A percentile compares a stretch with the other conserved stretches of the same genome.
phyloP scores from a whole-genome alignment of 2,113 vertebrate species.

The Paramisgurnus dabryanus region DNA sequence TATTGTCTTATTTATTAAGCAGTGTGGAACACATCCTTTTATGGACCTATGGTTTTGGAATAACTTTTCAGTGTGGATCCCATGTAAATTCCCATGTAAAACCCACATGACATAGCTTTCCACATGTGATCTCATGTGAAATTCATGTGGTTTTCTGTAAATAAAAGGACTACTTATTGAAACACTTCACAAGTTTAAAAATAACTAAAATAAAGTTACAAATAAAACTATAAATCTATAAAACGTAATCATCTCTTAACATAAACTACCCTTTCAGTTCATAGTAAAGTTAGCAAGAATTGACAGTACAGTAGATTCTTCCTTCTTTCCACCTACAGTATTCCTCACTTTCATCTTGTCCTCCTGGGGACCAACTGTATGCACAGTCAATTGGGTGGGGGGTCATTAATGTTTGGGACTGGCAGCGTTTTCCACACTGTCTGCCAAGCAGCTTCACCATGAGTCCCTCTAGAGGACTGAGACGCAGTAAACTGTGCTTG shows the following conservation, averaged over 20 bases:
- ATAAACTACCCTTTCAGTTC: background rate
- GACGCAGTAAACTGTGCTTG: constrained; percentile 31
- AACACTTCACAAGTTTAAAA: no score
- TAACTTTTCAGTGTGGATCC: no score
- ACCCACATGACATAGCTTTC: no score
- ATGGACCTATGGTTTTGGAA: no score
- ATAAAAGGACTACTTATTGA: no score
- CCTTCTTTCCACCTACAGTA: background rate
- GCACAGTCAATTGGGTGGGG: background rate
- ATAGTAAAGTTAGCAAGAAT: background rate
- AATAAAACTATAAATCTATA: no score
- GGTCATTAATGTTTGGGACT: constrained; percentile 36
- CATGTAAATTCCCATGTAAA: no score
- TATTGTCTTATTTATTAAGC: no score
- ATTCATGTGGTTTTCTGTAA: no score
- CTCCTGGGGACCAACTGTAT: background rate
- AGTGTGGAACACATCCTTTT: no score
- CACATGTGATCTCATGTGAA: no score
- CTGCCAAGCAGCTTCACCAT: constrained; percentile 22
- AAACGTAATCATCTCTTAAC: background rate
- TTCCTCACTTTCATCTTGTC: background rate
- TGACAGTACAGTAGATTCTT: background rate
- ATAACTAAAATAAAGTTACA: no score
- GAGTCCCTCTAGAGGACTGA: constrained; percentile 10
- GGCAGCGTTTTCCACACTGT: constrained; percentile 25